Conservation (phyloP, 2,797 vertebrate genomes). For the Rhinoraja longicauda region DNA sequence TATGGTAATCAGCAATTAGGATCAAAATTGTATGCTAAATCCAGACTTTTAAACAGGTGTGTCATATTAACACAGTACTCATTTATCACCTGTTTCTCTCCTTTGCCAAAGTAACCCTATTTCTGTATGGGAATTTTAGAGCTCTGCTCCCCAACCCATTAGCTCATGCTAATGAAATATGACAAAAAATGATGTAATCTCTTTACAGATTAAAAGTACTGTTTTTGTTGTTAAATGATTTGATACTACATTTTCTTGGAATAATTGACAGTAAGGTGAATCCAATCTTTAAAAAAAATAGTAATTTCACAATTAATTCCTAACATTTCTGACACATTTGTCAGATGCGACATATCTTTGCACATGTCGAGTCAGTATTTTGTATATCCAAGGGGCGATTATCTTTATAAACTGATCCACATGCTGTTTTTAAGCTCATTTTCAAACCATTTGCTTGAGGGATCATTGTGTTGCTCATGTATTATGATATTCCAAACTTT, state of each 20-base stretch:
- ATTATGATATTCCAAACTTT: not conserved
- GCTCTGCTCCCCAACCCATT: not conserved
- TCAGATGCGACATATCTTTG: not conserved
- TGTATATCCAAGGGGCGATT: not conserved
- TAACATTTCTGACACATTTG: not conserved
- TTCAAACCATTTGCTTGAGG: not conserved
- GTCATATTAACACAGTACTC: not conserved
- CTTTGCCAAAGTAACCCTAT: not conserved
- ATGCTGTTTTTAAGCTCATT: not conserved
- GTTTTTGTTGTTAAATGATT: not conserved
- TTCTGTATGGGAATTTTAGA: not conserved
- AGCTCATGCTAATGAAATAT: not conserved
- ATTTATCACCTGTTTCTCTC: not conserved
- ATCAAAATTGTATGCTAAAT: not conserved
- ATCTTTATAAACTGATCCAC: not conserved
- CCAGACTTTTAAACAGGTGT: not conserved
- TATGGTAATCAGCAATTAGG: not conserved
- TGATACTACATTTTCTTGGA: not conserved
- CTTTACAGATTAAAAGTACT: not conserved
- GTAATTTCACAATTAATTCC: not conserved
- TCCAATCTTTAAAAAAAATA: not conserved
- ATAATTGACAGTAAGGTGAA: not conserved
- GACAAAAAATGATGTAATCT: not conserved
- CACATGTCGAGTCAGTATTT: not conserved
- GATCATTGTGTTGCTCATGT: not conserved